Evolutionary conservation across 2,113 vertebrate genomes (phyloP).

Genomic region (Hystrix brachyura): DNA sequence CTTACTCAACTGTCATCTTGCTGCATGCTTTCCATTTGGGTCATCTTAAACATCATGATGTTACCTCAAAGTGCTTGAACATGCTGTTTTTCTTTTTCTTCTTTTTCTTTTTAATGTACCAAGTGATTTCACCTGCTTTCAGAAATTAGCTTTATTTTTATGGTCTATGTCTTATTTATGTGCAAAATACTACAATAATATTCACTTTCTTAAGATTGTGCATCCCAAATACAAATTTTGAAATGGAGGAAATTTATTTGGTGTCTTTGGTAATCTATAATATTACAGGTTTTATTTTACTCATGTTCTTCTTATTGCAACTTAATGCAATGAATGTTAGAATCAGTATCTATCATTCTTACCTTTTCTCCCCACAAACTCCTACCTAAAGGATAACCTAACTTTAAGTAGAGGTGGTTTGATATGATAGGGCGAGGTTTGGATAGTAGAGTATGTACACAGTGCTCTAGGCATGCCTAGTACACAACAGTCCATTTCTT

Average conservation of each 20-base stretch:
- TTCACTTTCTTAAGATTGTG: neutral
- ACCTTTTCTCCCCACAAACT: neutral
- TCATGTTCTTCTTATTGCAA: conserved; percentile 5
- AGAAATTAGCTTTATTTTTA: conserved; percentile 47
- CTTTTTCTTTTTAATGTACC: conserved; percentile 26
- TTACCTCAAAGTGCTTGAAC: conserved; percentile 26
- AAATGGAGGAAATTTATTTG: neutral
- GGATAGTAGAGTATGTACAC: rapidly evolving
- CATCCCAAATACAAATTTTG: neutral
- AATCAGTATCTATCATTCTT: neutral
- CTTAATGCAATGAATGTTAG: neutral
- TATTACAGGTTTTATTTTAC: conserved; percentile 12
- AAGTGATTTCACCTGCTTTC: conserved; percentile 24
- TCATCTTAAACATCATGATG: neutral
- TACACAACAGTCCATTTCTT: neutral
- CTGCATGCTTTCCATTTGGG: neutral
- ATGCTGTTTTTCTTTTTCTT: neutral
- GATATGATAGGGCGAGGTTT: neutral
- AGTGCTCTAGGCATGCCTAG: neutral
- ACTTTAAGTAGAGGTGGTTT: neutral
- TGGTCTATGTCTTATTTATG: neutral
- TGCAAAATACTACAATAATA: neutral
- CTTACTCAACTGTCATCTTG: neutral
- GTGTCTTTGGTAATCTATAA: conserved; percentile 26
- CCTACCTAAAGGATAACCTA: neutral